Conservation (phyloP, 1,140 invertebrate species). For the Diabrotica undecimpunctata region DNA sequence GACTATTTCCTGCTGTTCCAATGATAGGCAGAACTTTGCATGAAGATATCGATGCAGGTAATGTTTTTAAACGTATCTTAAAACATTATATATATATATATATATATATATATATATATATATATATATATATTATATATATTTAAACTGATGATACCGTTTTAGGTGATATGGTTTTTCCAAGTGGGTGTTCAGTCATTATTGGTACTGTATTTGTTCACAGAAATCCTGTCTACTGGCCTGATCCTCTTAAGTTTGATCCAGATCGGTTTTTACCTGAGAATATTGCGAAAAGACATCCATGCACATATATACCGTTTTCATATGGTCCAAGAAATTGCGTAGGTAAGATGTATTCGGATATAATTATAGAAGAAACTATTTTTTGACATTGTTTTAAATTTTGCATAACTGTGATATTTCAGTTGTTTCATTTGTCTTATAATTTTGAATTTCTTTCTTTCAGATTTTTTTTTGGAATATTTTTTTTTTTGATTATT, state of each 20-base stretch:
- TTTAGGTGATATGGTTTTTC: conserved; percentile 16
- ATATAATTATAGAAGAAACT: not conserved
- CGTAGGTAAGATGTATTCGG: conserved; percentile 47
- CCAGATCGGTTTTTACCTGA: conserved; percentile 60
- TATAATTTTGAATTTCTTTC: too few species aligned
- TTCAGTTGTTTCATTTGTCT: too few species aligned
- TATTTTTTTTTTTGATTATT: too few species aligned
- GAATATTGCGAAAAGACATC: conserved; percentile 45
- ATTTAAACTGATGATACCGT: too few species aligned
- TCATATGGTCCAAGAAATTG: conserved; percentile 60
- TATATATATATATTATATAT: too few species aligned
- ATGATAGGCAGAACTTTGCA: conserved; percentile 46
- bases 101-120: too few species aligned
- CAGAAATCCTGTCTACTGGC: conserved; percentile 53
- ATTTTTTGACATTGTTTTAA: too few species aligned
- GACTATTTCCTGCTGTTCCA: conserved; percentile 63
- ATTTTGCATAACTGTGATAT: too few species aligned
- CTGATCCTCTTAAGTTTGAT: conserved; percentile 59
- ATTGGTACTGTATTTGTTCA: conserved; percentile 49
- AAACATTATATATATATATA: too few species aligned
- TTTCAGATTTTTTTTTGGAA: too few species aligned
- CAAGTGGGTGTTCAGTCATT: conserved; percentile 10
- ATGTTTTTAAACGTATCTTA: not conserved
- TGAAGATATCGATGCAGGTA: conserved; percentile 10
- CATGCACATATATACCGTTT: conserved; percentile 56